Evolutionary conservation across 2,888 invertebrate genomes (phyloP).

Genomic region (Callyntrura sp.): DNA sequence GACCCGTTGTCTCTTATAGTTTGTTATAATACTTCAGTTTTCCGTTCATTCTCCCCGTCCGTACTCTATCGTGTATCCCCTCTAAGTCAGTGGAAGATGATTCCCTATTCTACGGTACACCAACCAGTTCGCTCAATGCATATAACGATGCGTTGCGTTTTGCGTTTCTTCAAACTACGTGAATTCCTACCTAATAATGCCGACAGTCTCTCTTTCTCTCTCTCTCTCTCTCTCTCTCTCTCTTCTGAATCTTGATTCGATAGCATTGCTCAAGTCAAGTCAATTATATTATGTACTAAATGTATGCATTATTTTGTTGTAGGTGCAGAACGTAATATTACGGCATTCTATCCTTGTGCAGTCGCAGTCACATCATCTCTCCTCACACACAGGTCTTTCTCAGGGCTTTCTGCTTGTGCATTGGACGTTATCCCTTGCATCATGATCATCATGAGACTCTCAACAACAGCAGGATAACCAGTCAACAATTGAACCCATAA

Average conservation of each 20-base stretch:
- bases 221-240: not conserved
- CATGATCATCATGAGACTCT: not conserved
- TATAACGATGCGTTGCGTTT: constrained; percentile 28
- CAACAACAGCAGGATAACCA: not conserved
- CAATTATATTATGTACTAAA: constrained; percentile 8
- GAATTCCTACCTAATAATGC: constrained; percentile 19
- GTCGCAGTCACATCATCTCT: not conserved
- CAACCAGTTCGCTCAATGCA: constrained; percentile 4
- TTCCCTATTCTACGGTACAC: not conserved
- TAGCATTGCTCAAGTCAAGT: constrained; percentile 48
- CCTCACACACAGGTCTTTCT: constrained; percentile 1
- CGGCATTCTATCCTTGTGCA: not conserved
- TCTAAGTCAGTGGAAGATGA: not conserved
- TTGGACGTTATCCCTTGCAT: constrained; percentile 29
- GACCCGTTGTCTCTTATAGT: constrained; percentile 64
- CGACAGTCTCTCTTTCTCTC: constrained; percentile 16
- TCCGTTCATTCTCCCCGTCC: constrained; percentile 66
- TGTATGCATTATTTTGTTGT: not conserved
- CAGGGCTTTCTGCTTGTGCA: not conserved
- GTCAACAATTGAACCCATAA: constrained; percentile 60
- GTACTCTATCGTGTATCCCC: not conserved
- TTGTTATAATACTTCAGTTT: constrained; percentile 43
- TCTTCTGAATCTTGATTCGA: constrained; percentile 21
- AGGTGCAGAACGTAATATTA: not conserved
- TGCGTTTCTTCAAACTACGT: constrained; percentile 10